Base-by-base conservation (phyloP, 1,140 invertebrate species). In the Drosophila mauritiana region DNA sequence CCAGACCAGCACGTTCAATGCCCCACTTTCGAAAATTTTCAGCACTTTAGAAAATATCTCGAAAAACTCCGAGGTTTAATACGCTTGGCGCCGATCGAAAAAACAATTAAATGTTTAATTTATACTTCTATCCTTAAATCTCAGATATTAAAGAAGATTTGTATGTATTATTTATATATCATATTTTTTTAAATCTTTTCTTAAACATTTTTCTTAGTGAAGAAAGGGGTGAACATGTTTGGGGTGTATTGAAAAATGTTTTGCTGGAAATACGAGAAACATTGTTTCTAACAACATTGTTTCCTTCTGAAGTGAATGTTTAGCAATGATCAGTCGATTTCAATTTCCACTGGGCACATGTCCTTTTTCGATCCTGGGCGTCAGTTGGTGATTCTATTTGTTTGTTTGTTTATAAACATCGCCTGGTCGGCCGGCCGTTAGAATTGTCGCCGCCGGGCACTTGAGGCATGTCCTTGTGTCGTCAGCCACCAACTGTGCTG, bases 351-450 rank as follows among this genome's bases (percentile, higher is more conserved):
- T 64, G 67, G 43, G 48, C 49, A 13, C 45, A 67, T 59, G 43
- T 64, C 65, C 69, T 69, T 48, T 37, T 34, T 6, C n/a, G 27
- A 63, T 67, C 63, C 25, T 43, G 42, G 31, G 36, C 52, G 49
- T 68, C 74, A 42, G 54, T n/a, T 40, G 48, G 43, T 55, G 17
- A 55, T 43, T 77, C 15, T 25, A 57, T 61, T 51, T 62, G 63
- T 73, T 76, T 84, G 72, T 84, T 84, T 86, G 83, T 86, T 86
- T 76, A 58, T 88, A 86, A 86, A 88, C 79, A 79, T 65, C 43
- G 51, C 40, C 64, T 11, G 10, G 42, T 17, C 15, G 15, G 1
- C 31, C 31, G n/a, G 7, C 62, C 58, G 72, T 65, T 61, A 48
- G 64, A 69, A 54, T 80, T 80, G 81, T 84, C 82, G 82, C 82